A percentile compares a stretch with the other conserved stretches of the same genome.
Evolutionary conservation across 2,888 invertebrate genomes (phyloP).

Genomic region (Callyntrura sp.): DNA sequence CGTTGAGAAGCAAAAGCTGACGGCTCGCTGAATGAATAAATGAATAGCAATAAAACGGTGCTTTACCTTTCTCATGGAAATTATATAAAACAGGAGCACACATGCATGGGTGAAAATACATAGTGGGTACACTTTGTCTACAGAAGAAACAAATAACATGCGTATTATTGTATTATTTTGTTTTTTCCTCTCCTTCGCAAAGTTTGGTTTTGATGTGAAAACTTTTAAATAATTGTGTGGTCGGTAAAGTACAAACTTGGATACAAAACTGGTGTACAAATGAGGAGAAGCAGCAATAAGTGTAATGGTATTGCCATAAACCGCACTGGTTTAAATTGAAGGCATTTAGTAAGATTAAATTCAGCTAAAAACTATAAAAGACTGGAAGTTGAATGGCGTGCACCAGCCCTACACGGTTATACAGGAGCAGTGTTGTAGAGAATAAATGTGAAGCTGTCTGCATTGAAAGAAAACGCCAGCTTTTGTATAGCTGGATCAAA

Average conservation of each 20-base stretch:
- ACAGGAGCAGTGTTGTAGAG: too few species aligned
- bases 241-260: not conserved
- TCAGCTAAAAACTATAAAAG: conserved; percentile 20
- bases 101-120: not conserved
- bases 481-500: too few species aligned
- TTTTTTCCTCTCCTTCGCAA: not conserved
- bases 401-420: too few species aligned
- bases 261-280: not conserved
- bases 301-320: conserved; percentile 27
- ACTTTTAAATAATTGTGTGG: conserved; percentile 8
- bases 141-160: conserved; percentile 2
- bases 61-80: conserved; percentile 36
- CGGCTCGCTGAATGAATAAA: conserved; percentile 27
- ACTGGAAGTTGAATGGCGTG: conserved; percentile 17
- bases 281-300: not conserved
- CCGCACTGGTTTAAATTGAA: conserved; percentile 35
- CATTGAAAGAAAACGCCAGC: too few species aligned
- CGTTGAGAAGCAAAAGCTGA: not conserved
- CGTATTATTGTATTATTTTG: not conserved
- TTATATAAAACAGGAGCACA: not conserved
- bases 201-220: not conserved
- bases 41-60: conserved; percentile 35
- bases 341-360: conserved; percentile 40
- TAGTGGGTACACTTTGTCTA: not conserved
- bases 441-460: too few species aligned